These are phyloP conservation scores for Bujurquina vittata DNA, from an alignment of 2,113 vertebrate genomes.

Conservation along the genomic window DNA sequence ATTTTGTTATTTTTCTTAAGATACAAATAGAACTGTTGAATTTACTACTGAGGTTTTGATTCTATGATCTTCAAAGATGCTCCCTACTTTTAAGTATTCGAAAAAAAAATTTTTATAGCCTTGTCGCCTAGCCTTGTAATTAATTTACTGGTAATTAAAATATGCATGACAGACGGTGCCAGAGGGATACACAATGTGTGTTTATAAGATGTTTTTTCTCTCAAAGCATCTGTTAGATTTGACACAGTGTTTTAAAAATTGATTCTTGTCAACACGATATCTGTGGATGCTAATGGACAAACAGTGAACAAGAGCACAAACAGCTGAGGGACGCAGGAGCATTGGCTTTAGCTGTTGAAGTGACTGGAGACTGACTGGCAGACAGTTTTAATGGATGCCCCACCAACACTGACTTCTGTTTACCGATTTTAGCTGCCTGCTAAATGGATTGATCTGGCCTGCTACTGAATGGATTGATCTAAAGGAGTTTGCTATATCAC, in stretches of 20 bases:
- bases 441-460: slow-evolving; percentile 32
- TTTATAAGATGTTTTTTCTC: neutral
- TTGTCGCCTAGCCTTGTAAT: neutral
- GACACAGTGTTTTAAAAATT: slow-evolving; percentile 11
- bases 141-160: neutral
- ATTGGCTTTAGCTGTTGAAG: slow-evolving; percentile 25
- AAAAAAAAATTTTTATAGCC: no score
- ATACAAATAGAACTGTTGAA: neutral
- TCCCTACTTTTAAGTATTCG: neutral
- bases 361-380: slow-evolving; percentile 28
- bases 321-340: neutral
- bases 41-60: neutral
- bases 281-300: slow-evolving; percentile 18
- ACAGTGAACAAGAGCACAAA: slow-evolving; percentile 11
- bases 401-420: slow-evolving; percentile 30
- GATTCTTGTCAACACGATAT: slow-evolving; percentile 20
- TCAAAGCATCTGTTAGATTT: neutral
- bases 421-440: slow-evolving; percentile 49
- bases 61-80: neutral
- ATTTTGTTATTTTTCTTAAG: neutral
- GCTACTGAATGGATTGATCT: slow-evolving; percentile 23
- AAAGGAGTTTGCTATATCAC: slow-evolving; percentile 9
- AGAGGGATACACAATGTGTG: neutral
- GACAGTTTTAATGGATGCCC: slow-evolving; percentile 39
- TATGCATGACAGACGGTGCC: neutral